A percentile compares a stretch with the other conserved stretches of the same genome.
phyloP scores from a whole-genome alignment of 2,797 vertebrate species.

The Premnoplex brunnescens region DNA sequence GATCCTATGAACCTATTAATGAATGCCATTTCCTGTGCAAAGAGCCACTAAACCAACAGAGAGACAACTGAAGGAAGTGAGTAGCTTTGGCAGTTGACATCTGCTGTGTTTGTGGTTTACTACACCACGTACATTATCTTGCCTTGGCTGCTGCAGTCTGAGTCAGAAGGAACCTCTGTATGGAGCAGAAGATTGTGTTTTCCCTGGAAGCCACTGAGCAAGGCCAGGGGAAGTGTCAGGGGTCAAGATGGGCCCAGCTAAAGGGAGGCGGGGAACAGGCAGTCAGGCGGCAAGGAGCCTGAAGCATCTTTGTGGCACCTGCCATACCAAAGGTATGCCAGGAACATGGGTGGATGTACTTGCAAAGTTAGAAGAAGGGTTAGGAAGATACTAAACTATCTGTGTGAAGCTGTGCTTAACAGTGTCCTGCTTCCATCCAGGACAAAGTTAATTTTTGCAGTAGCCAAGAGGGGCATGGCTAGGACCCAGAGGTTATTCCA shows the following conservation, averaged over 20 bases:
- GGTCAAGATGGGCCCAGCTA: background rate
- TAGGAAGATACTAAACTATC: background rate
- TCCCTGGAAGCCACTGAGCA: background rate
- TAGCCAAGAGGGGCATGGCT: background rate
- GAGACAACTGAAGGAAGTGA: background rate
- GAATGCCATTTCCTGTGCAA: background rate
- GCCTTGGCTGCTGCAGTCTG: background rate
- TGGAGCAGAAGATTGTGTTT: background rate
- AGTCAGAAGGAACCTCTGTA: background rate
- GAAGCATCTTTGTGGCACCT: background rate
- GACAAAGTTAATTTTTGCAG: background rate
- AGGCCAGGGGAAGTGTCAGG: background rate
- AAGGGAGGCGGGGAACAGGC: background rate
- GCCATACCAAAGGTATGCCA: background rate
- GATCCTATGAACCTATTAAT: background rate
- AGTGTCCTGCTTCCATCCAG: background rate
- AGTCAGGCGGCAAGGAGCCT: background rate
- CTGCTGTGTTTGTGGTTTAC: background rate
- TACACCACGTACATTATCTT: accelerated
- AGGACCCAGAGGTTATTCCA: background rate
- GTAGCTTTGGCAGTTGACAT: background rate
- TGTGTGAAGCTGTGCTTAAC: background rate
- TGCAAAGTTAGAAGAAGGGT: background rate
- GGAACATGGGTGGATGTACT: background rate
- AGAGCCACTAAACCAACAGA: background rate